A percentile compares a stretch with the other conserved stretches of the same genome.
phyloP scores from a whole-genome alignment of 2,888 invertebrate genomes.

The Maniola hyperantus region DNA sequence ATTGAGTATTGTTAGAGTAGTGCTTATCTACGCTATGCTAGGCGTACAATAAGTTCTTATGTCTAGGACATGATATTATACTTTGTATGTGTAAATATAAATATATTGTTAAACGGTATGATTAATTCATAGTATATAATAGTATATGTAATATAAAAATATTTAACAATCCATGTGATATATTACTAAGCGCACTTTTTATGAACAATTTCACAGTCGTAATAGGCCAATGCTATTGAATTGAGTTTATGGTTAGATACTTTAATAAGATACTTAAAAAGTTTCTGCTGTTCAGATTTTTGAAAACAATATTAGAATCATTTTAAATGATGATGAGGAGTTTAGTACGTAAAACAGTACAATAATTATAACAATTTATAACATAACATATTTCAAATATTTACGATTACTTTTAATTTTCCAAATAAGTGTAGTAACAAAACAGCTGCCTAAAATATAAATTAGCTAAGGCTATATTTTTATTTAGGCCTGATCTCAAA shows the following conservation, averaged over 20 bases:
- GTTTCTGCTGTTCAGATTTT: too few relatives aligned
- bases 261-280: too few relatives aligned
- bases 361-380: background rate
- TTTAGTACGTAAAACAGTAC: background rate
- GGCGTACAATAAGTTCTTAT: slow-evolving; percentile 30
- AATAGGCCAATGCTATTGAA: background rate
- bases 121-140: background rate
- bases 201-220: background rate
- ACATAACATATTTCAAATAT: background rate
- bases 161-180: slow-evolving; percentile 6
- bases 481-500: background rate
- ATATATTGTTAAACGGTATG: background rate
- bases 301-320: too few relatives aligned
- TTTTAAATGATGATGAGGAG: too few relatives aligned
- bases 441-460: slow-evolving; percentile 2
- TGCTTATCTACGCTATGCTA: slow-evolving; percentile 42
- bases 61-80: slow-evolving; percentile 24
- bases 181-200: background rate
- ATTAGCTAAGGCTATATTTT: background rate
- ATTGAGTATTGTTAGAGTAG: slow-evolving; percentile 55
- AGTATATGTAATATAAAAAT: slow-evolving; percentile 5
- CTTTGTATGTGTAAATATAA: background rate
- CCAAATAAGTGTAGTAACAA: too few relatives aligned
- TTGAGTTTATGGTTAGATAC: background rate
- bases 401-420: background rate